Evolutionary conservation across 2,888 invertebrate species (phyloP).

Genomic region (Rhagonycha fulva): DNA sequence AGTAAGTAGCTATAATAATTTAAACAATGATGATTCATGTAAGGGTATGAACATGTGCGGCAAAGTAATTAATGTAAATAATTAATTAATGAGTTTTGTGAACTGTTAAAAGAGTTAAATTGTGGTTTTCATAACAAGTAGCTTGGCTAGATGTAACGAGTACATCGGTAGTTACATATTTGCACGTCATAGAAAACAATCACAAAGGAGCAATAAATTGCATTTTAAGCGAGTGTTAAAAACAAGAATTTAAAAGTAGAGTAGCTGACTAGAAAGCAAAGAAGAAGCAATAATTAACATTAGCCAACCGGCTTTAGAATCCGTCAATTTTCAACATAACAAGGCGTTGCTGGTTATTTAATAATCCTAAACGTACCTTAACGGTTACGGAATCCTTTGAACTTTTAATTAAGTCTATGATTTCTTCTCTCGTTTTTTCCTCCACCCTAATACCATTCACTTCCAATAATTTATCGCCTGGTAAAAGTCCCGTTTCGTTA

Average conservation of each 20-base stretch:
- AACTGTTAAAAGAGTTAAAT: neutral
- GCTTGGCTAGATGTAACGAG: neutral
- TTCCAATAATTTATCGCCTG: slow-evolving; percentile 92
- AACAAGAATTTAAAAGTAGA: neutral
- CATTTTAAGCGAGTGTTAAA: neutral
- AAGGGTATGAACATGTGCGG: neutral
- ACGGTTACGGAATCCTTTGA: slow-evolving; percentile 82
- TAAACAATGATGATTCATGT: slow-evolving; percentile 5
- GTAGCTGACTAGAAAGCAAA: neutral
- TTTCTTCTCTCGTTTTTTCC: slow-evolving; percentile 84
- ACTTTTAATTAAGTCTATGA: slow-evolving; percentile 90
- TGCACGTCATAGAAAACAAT: neutral
- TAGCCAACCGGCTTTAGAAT: neutral
- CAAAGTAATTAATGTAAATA: slow-evolving; percentile 11
- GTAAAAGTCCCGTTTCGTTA: slow-evolving; percentile 83
- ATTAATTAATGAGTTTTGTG: slow-evolving; percentile 3
- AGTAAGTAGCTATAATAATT: neutral
- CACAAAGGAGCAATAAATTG: neutral
- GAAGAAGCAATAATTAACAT: neutral
- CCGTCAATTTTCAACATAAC: neutral
- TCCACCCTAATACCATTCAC: slow-evolving; percentile 88
- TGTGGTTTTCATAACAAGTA: neutral
- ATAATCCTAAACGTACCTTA: slow-evolving; percentile 65
- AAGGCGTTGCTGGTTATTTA: neutral
- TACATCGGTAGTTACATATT: neutral